Evolutionary conservation across 2,113 vertebrate genomes (phyloP), one percentile per base, ranked within the genome.

Genomic region (Ictalurus punctatus): DNA sequence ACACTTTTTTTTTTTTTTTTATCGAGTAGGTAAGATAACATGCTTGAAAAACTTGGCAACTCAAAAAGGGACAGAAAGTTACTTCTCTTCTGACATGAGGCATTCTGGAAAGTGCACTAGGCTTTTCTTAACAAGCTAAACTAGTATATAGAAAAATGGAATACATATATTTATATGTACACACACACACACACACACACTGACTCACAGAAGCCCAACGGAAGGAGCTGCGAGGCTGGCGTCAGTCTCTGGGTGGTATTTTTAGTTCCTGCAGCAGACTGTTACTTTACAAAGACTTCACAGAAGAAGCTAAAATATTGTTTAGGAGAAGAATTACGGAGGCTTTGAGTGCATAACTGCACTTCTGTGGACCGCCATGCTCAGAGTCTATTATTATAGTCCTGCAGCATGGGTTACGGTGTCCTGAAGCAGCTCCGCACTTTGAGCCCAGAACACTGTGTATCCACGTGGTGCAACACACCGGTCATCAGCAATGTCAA

Each of bases 181-280:
- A 44, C 40, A 5, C 40, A 44, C 40, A 44, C 40, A 5, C 40
- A 44, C 40, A 44, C 40, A 93, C 92, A 81, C 88, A 92, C 93
- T 92, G 90, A 92, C 89, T 88, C 86, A 92, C 89, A 91, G 85
- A 92, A 90, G 91, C 90, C 92, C 90, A 91, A 90, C 56, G 87
- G 88, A 89, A 91, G 65, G 85, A 85, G 89, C 48, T 10, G 13
- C 6, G 93, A 91, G 94, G 92, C 90, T 90, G 90, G 91, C 88
- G 63, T 94, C 93, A 93, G 89, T 92, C 91, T 92, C 91, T 92
- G 88, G 85, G 91, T 92, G 92, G 90, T 95, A 94, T 94, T 96
- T 94, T 93, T 94, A 93, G 92, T 91, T 74, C 81, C 89, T 59
- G n/a, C 86, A 92, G 90, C 90, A 92, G 91, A 91, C 54, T 30